Evolutionary conservation across 1,140 invertebrate species (phyloP), one percentile per base, ranked within the genome.

Genomic region (Drosophila murphyi): DNA sequence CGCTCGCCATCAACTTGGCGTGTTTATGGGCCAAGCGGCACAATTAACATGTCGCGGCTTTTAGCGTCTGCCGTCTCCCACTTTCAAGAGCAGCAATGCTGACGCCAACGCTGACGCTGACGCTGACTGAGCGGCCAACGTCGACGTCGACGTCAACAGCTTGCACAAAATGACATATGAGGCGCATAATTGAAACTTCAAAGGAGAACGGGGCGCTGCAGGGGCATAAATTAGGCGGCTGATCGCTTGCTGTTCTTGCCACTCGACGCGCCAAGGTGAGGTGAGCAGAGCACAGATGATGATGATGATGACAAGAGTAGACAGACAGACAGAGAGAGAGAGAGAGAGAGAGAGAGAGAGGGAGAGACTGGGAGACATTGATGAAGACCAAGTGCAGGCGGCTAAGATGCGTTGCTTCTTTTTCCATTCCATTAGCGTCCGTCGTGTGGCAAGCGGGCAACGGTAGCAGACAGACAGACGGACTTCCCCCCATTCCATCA

Each of bases 21-120:
- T 89, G 83, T 91, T 91, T 91, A 91, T 91, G 89, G 80, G 89
- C 76, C 81, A 82, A 79, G 85, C 80, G 79, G 86, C 81, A 91
- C 89, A 91, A 91, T 91, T 91, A 91, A 91, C 89, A 91, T 89
- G 89, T 91, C 89, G 85, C 89, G 89, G 74, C 81, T 89, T 89
- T 89, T 89, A 90, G 85, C 85, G 86, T 85, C 85, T 85, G 68
- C 51, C 6, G 28, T 32, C 37, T 34, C 32, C 43, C 51, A 45
- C 57, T 63, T 69, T 62, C 76, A 57, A 72, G 45, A 54, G 52
- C 72, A 52, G 51, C 37, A 20, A 34, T 5, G 34, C 34, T 34
- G 34, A 34, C 12, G 34, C 5, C 35, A 1, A 35, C 28, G 2
- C 7, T 12, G 20, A 32, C 72, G 63, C 39, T 34, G 57, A 55